A percentile compares a stretch with the other conserved stretches of the same genome.
phyloP scores from a whole-genome alignment of 2,888 invertebrate species.

The Lithophane ornitopus region DNA sequence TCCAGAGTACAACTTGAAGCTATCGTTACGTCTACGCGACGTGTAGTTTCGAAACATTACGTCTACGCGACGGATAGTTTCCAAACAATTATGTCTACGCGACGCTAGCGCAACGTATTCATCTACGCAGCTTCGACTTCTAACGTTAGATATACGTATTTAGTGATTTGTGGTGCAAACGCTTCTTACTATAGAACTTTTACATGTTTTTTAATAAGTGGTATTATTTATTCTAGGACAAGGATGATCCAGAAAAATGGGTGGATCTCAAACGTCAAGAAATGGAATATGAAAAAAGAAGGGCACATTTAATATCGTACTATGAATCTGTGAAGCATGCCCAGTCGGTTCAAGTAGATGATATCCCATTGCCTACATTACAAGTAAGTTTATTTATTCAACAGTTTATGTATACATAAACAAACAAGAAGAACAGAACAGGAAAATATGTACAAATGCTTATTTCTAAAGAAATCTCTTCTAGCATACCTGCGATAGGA shows the following conservation, averaged over 20 bases:
- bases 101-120: background rate
- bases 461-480: background rate
- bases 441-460: background rate
- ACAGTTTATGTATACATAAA: background rate
- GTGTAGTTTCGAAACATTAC: background rate
- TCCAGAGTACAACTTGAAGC: background rate
- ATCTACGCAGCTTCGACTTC: background rate
- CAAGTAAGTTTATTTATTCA: conserved; percentile 76
- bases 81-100: background rate
- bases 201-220: background rate
- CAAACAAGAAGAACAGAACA: background rate
- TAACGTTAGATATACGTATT: background rate
- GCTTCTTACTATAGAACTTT: background rate
- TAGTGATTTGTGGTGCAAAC: too few relatives aligned
- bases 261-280: conserved; percentile 97
- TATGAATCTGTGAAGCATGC: conserved; percentile 99
- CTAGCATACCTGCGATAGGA: background rate
- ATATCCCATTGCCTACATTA: conserved; percentile 96
- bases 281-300: conserved; percentile 97
- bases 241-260: conserved; percentile 99
- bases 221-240: conserved; percentile 91
- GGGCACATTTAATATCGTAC: conserved; percentile 96
- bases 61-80: background rate
- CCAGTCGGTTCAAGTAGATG: conserved; percentile 98
- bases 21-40: background rate